Percentiles rank a stretch among this genome's conserved stretches.
These are phyloP conservation scores for Danio aesculapii DNA, from an alignment of 2,797 vertebrate species.

Conservation along the genomic window DNA sequence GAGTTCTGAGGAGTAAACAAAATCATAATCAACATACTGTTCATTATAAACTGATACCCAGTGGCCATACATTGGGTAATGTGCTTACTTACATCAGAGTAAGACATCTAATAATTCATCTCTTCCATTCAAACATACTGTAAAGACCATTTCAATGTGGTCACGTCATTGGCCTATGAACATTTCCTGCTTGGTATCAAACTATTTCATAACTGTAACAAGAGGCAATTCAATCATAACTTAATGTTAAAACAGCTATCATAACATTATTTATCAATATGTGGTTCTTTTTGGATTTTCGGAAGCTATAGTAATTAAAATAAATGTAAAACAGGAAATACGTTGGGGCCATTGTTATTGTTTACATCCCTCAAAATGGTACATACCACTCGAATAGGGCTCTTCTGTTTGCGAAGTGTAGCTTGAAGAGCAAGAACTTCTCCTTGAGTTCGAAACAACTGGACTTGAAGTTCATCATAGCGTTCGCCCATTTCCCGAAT, in stretches of 20 bases:
- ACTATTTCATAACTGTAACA: too few relatives aligned
- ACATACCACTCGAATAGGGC: slow-evolving; percentile 62
- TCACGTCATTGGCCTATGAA: too few relatives aligned
- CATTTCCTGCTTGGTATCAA: too few relatives aligned
- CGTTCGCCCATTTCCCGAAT: slow-evolving; percentile 84
- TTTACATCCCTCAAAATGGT: too few relatives aligned
- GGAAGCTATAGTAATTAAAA: too few relatives aligned
- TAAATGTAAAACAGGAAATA: too few relatives aligned
- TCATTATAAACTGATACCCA: neutral
- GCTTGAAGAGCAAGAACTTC: slow-evolving; percentile 81
- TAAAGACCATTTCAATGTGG: too few relatives aligned
- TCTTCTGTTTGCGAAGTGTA: slow-evolving; percentile 77
- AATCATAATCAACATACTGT: neutral
- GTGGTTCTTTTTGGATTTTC: too few relatives aligned
- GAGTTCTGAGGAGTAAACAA: slow-evolving; percentile 72
- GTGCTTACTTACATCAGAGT: neutral
- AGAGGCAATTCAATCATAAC: too few relatives aligned
- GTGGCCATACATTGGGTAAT: neutral
- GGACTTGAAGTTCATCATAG: slow-evolving; percentile 86
- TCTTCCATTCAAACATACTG: neutral
- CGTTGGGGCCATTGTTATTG: too few relatives aligned
- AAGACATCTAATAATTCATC: slow-evolving; percentile 6
- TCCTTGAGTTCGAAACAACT: slow-evolving; percentile 85
- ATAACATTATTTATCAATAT: too few relatives aligned
- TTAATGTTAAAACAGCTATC: too few relatives aligned